Evolutionary conservation across 2,888 invertebrate genomes (phyloP).

Genomic region (Drepanosiphum platanoidis): DNA sequence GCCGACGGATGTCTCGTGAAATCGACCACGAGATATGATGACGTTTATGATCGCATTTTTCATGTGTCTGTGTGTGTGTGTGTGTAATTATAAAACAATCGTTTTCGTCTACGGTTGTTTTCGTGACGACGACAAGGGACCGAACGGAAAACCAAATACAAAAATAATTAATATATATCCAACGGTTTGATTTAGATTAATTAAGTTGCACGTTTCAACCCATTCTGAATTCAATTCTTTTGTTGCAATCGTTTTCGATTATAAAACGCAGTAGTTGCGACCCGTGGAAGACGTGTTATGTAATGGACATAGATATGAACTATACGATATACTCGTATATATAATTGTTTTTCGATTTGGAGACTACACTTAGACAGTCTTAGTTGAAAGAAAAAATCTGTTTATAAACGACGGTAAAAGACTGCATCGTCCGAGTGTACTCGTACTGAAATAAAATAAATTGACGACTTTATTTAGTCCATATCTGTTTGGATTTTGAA

Average conservation of each 20-base stretch:
- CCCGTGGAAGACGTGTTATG: background rate
- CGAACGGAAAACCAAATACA: background rate
- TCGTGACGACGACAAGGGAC: background rate
- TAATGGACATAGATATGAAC: background rate
- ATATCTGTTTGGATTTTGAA: too few relatives aligned
- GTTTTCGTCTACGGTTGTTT: background rate
- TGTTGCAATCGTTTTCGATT: background rate
- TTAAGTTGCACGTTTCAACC: background rate
- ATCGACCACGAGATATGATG: background rate
- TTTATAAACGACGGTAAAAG: too few relatives aligned
- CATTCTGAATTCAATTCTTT: background rate
- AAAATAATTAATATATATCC: background rate
- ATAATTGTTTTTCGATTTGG: too few relatives aligned
- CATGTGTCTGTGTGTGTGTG: background rate
- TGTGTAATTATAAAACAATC: background rate
- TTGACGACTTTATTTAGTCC: too few relatives aligned
- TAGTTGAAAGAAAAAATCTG: too few relatives aligned
- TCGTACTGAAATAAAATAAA: too few relatives aligned
- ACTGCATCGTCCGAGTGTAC: too few relatives aligned
- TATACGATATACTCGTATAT: too few relatives aligned
- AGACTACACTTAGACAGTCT: too few relatives aligned
- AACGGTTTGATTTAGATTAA: slow-evolving; percentile 4
- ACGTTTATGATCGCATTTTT: slow-evolving; percentile 16
- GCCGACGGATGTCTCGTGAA: slow-evolving; percentile 11
- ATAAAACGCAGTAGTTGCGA: background rate